Evolutionary conservation across 2,797 vertebrate genomes (phyloP), one percentile per base, ranked within the genome.

Genomic region (Spondyliosoma cantharus): DNA sequence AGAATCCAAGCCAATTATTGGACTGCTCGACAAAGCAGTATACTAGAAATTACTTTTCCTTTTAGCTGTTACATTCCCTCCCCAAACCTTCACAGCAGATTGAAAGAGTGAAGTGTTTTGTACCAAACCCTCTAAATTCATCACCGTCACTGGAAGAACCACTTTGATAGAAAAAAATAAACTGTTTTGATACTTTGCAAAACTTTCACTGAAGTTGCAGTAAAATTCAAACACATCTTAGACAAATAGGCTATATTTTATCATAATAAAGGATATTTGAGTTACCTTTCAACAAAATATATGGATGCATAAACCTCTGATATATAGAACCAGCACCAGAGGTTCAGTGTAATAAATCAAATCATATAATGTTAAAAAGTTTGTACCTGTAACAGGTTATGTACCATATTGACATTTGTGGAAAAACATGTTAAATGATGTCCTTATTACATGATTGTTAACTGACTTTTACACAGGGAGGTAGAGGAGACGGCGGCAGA

Each of bases 1-100:
- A 25, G 65, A 68, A 82, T 81, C 62, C 64, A 61, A 42, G 68
- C 74, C 79, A 83, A 85, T 90, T 85, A 90, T 74, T 82, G 80
- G 58, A 69, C 78, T 64, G 72, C 63, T 84, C 52, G 6, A 61
- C 69, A 63, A 59, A 81, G 48, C 66, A 22, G 71, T 48, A 45
- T 42, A 66, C 56, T 37, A 52, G 52, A 77, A 86, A 76, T 56
- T 1, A 67, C 48, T 84, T 81, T n/a, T 73, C 5, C 69, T 71
- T 67, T 66, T 66, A 82, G 62, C 79, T 59, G 32, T 67, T 71
- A 48, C 54, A 56, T 43, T 2, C 45, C 59, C 66, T 60, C 37
- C 53, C 8, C 20, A 61, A 81, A 59, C 15, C 63, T 19, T 64
- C 27, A 4, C 60, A 58, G 68, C 57, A 69, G 67, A 58, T 29